phyloP scores from a whole-genome alignment of 2,113 vertebrate genomes.

The Fulica atra region DNA sequence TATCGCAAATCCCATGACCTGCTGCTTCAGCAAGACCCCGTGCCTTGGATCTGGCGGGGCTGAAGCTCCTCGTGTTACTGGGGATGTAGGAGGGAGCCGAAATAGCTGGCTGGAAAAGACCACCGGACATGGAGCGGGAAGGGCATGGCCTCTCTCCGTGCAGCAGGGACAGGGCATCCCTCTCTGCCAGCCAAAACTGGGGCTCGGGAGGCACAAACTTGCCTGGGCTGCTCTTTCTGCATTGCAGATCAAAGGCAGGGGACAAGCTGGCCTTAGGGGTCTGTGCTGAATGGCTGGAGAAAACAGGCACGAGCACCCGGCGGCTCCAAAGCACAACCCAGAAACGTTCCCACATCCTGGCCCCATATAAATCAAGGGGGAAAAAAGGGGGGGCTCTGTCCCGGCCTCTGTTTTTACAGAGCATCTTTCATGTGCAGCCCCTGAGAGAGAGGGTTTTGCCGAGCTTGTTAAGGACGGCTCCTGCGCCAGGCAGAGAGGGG shows the following conservation, averaged over 20 bases:
- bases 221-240: constrained; percentile 26
- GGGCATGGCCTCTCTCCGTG: not conserved
- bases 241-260: constrained; percentile 63
- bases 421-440: constrained; percentile 64
- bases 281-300: constrained; percentile 29
- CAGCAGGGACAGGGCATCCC: not conserved
- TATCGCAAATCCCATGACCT: not conserved
- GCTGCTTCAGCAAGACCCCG: not conserved
- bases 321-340: constrained; percentile 23
- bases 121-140: not conserved
- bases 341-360: constrained; percentile 65
- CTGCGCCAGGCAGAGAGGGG: constrained; percentile 63
- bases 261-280: constrained; percentile 41
- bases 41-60: not conserved
- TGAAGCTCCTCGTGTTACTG: not conserved
- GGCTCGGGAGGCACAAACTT: not conserved
- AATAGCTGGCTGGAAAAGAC: not conserved
- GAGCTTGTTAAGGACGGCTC: constrained; percentile 67
- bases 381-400: not conserved
- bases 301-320: constrained; percentile 33
- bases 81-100: not conserved
- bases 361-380: constrained; percentile 65
- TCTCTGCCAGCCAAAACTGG: not conserved
- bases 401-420: constrained; percentile 61
- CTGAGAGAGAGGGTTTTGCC: constrained; percentile 56